Evolutionary conservation across 2,113 vertebrate genomes (phyloP), one percentile per base, ranked within the genome.

Genomic region (Sebastes schlegelii): DNA sequence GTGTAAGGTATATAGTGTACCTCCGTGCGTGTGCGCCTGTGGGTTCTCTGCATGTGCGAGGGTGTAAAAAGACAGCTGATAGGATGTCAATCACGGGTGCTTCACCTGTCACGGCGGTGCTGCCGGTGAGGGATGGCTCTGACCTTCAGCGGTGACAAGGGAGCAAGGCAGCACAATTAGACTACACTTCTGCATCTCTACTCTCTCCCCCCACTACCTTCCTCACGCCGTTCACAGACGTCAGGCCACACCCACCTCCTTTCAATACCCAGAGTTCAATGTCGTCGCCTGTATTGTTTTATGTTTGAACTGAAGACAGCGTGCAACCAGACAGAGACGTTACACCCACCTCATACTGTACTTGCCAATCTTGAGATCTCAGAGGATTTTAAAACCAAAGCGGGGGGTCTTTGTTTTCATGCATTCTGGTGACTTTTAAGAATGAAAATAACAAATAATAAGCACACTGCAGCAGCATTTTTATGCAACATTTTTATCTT

Each of bases 71-170:
- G 86, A 79, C 80, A 65, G 82, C 82, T 75, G 83, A 90, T 82
- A 69, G 85, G 79, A 68, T 69, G 91, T 84, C 90, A 93, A 89
- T 91, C 86, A 73, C 77, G 57, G 67, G 71, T 82, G 80, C 43
- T 72, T 75, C 76, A 73, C 70, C 85, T 83, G 89, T 83, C 88
- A 65, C 5, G 17, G n/a, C 14, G 7, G n/a, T 42, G 60, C 78
- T 21, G 72, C 79, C 3, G 52, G 65, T 76, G 86, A 93, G 78
- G 74, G 85, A 91, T 84, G 76, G 85, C 48, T 72, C 79, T 85
- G 91, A 92, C 90, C 90, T 92, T 92, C 89, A 86, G 58, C 45
- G 0, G 82, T 67, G 83, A 89, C 89, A 79, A 76, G 63, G 48
- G 51, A 86, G 86, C 76, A 26, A 77, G 60, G 72, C 61, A 34